Base-by-base conservation (phyloP, 2,797 vertebrate genomes). In the Parotocinclus haroldoi region DNA sequence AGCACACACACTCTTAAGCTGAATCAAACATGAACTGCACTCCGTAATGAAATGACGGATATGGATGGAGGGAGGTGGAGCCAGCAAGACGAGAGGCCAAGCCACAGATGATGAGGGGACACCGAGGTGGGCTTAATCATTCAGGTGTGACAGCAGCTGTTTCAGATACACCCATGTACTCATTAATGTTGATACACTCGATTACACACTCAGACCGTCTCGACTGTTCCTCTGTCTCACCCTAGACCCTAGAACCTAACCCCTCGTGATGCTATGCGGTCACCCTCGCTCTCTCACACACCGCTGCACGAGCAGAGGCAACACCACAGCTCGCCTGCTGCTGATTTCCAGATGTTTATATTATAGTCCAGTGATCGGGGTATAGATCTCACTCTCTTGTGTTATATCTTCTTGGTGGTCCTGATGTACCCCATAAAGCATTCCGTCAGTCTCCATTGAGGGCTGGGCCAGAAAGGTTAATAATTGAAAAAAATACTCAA, bases 11-110 rank as follows among this genome's bases (percentile, higher is more conserved):
- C 85, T 87, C 93, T 96, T 85, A 89, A 86, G 81, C 85, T 78
- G 83, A 85, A 93, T 89, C 81, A 88, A 90, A 89, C 87, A 89
- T 84, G 84, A 85, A 89, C 86, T 85, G 77, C 76, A 83, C 75
- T 36, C 18, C 72, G 80, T 11, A 11, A 46, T 11, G 45, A n/a
- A 46, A n/a, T 46, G 45, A 46, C 45, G 6, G 45, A n/a, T 11
- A 11, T 13, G 45, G n/a, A 11, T 12, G 12, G n/a, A 46, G 45
- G 45, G n/a, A 46, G 45, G 45, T 11, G 45, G 45, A 46, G 45
- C 6, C 11, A n/a, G 45, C 12, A 11, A n/a, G 11, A 13, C 45
- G 7, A 13, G 45, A 46, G 45, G 45, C 11, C 45, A 12, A 46
- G 45, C 6, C 45, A n/a, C 11, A 46, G 45, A 46, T 46, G 45